Percentiles rank a stretch among this genome's conserved stretches.
These are phyloP conservation scores for Homalodisca vitripennis DNA, from an alignment of 1,140 invertebrate species.

Conservation along the genomic window DNA sequence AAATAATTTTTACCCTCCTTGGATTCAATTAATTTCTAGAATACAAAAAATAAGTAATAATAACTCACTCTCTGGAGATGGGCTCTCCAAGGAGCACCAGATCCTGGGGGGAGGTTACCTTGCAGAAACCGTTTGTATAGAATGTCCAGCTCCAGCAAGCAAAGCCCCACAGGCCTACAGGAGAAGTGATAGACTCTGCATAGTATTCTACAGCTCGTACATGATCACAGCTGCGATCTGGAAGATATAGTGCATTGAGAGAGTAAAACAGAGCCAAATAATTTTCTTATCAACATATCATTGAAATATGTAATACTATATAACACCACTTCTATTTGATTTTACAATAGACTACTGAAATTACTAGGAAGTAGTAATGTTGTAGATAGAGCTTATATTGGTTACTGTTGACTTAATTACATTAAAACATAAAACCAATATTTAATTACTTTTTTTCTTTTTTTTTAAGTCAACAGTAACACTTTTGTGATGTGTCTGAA, in stretches of 20 bases:
- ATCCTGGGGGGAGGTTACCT: not conserved
- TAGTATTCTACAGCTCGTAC: conserved; percentile 39
- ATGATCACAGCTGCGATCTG: conserved; percentile 41
- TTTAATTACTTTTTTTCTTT: too few species aligned
- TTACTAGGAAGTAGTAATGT: too few species aligned
- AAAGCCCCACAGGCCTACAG: conserved; percentile 36
- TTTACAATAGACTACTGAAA: not conserved
- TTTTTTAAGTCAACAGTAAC: too few species aligned
- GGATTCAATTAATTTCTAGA: too few species aligned
- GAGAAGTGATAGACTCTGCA: conserved; percentile 38
- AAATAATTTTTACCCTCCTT: too few species aligned
- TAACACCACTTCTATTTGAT: not conserved
- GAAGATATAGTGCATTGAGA: not conserved
- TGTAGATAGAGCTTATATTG: too few species aligned
- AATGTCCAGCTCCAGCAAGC: conserved; percentile 31
- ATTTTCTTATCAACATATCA: not conserved
- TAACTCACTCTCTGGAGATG: conserved; percentile 14
- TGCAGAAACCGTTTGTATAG: conserved; percentile 5
- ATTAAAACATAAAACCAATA: too few species aligned
- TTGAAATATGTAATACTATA: not conserved
- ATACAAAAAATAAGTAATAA: too few species aligned
- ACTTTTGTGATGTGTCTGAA: too few species aligned
- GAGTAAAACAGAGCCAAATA: too few species aligned
- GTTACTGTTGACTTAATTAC: too few species aligned
- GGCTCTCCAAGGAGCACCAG: not conserved